Conservation (phyloP, 2,113 vertebrate genomes). For the Jacana jacana region DNA sequence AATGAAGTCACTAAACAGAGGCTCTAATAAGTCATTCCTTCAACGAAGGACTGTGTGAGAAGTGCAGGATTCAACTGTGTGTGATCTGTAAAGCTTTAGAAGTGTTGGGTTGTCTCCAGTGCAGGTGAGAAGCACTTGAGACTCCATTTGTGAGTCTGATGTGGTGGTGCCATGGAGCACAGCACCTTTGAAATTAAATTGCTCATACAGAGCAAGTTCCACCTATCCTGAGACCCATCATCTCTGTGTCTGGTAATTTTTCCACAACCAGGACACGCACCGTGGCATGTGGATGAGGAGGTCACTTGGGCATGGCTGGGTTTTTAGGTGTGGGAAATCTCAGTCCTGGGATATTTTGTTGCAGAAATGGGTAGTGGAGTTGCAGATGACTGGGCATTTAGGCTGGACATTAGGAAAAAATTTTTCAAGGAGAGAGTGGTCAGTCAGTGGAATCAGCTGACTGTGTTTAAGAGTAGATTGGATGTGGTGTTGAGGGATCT, state of each 20-base stretch:
- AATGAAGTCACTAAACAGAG: neutral
- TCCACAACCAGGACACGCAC: neutral
- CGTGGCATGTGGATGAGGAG: neutral
- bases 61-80: neutral
- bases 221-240: fast-evolving
- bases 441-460: too few species aligned
- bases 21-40: neutral
- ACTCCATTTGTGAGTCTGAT: neutral
- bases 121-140: neutral
- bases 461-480: too few species aligned
- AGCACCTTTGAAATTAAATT: neutral
- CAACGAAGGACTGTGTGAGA: neutral
- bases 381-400: too few species aligned
- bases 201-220: neutral
- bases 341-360: neutral
- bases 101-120: neutral
- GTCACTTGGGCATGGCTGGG: neutral
- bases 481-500: too few species aligned
- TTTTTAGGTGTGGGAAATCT: neutral
- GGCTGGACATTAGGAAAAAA: too few species aligned
- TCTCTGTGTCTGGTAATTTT: neutral
- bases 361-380: neutral
- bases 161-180: neutral
- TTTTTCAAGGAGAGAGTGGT: too few species aligned
- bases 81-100: neutral